These are phyloP conservation scores for Drosophila kohkoa DNA, from an alignment of 1,140 invertebrate genomes.

Conservation along the genomic window DNA sequence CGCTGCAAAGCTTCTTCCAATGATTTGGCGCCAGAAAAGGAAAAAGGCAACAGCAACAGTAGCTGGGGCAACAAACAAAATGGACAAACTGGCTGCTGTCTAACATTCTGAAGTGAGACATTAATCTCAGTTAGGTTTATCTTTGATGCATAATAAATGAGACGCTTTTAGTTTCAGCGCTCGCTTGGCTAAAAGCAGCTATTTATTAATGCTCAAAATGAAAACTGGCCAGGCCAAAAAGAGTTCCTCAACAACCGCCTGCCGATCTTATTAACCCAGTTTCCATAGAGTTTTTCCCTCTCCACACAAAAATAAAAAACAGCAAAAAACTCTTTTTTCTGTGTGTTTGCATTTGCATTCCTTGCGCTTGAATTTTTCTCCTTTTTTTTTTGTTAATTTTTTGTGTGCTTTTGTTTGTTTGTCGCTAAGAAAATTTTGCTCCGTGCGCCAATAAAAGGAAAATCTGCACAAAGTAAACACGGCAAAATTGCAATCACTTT, in stretches of 20 bases:
- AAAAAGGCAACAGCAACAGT: conserved; percentile 18
- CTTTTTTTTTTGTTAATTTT: conserved; percentile 27
- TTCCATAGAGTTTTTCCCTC: conserved; percentile 33
- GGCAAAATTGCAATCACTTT: conserved; percentile 79
- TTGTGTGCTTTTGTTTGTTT: conserved; percentile 29
- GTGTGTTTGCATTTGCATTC: conserved; percentile 65
- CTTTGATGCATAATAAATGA: conserved; percentile 82
- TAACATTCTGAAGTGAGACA: conserved; percentile 72
- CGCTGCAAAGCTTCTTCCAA: conserved; percentile 14
- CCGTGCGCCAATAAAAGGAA: conserved; percentile 60
- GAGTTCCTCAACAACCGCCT: conserved; percentile 5
- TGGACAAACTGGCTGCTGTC: conserved; percentile 52
- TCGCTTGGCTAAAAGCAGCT: conserved; percentile 68
- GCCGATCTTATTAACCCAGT: conserved; percentile 80
- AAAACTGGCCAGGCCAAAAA: conserved; percentile 21
- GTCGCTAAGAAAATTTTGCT: conserved; percentile 57
- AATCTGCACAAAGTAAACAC: conserved; percentile 77
- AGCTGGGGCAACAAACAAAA: conserved; percentile 10
- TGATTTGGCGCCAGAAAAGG: conserved; percentile 26
- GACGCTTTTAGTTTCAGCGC: conserved; percentile 54
- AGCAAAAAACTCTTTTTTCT: conserved; percentile 53
- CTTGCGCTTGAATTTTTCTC: conserved; percentile 47
- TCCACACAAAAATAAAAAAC: conserved; percentile 32
- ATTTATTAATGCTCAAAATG: conserved; percentile 68
- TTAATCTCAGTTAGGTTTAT: conserved; percentile 83